These are phyloP conservation scores for Tridacna gigas DNA, from an alignment of 2,888 invertebrate genomes.

Conservation along the genomic window DNA sequence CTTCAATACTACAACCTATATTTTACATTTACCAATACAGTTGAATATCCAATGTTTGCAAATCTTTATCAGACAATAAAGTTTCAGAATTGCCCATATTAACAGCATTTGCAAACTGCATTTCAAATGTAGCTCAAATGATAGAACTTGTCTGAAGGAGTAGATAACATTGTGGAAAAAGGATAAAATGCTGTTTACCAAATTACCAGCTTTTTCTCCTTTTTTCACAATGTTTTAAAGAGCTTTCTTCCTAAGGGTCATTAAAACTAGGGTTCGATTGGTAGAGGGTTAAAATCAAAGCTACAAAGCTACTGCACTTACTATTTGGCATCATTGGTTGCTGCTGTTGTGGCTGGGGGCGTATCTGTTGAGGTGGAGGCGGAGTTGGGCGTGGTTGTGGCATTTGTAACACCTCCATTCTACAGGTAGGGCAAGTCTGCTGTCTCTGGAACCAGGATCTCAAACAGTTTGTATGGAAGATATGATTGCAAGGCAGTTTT, in stretches of 20 bases:
- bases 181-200: not conserved
- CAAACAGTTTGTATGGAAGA: constrained; percentile 98
- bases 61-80: no score
- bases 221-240: not conserved
- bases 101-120: no score
- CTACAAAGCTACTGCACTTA: constrained; percentile 60
- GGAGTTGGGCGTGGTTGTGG: constrained; percentile 83
- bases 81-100: no score
- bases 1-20: no score
- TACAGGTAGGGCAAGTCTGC: constrained; percentile 99
- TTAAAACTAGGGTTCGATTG: no score
- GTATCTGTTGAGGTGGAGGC: constrained; percentile 60
- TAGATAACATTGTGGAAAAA: not conserved
- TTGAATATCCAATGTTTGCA: no score
- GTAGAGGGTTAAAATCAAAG: no score
- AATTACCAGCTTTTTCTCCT: not conserved
- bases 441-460: constrained; percentile 99
- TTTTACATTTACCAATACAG: no score
- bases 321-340: constrained; percentile 64
- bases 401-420: constrained; percentile 91
- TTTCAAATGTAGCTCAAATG: no score
- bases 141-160: no score
- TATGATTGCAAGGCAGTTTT: constrained; percentile 99
- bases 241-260: no score
- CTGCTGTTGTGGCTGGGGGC: constrained; percentile 59